A percentile compares a stretch with the other conserved stretches of the same genome.
Conservation (phyloP, 2,113 vertebrate species). For the Campylomormyrus numenius region DNA sequence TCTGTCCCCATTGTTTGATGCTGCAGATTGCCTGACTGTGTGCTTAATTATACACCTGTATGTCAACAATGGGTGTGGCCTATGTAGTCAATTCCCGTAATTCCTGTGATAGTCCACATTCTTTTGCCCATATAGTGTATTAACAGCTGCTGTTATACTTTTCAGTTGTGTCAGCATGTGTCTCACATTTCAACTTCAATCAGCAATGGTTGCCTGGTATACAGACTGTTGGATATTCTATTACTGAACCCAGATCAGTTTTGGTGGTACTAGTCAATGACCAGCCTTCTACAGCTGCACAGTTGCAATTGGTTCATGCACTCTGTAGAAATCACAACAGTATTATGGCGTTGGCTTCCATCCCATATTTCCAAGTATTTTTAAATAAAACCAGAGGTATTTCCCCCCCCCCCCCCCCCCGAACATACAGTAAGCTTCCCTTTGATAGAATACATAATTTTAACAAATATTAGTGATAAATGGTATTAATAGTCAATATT, state of each 20-base stretch:
- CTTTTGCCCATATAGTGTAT: not conserved
- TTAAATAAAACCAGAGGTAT: not conserved
- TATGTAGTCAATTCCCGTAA: not conserved
- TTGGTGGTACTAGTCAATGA: not conserved
- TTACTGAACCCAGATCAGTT: not conserved
- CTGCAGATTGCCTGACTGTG: not conserved
- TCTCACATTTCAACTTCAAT: not conserved
- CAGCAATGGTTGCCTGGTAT: not conserved
- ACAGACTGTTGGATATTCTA: not conserved
- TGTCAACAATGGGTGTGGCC: not conserved
- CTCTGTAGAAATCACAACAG: not conserved
- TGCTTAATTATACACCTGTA: not conserved
- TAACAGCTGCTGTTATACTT: not conserved
- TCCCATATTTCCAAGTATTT: not conserved
- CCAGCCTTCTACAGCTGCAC: not conserved
- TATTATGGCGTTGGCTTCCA: not conserved
- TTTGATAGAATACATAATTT: not conserved
- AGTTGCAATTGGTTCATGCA: not conserved
- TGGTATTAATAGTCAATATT: not conserved
- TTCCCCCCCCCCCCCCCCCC: not conserved
- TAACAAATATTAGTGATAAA: not conserved
- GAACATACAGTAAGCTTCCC: not conserved
- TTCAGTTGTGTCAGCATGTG: not conserved
- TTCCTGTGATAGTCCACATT: not conserved
- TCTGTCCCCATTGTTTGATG: not conserved